A percentile compares a stretch with the other conserved stretches of the same genome.
These are phyloP conservation scores for Aphelenchoides avenae DNA, from an alignment of 1,140 invertebrate genomes.

Conservation along the genomic window DNA sequence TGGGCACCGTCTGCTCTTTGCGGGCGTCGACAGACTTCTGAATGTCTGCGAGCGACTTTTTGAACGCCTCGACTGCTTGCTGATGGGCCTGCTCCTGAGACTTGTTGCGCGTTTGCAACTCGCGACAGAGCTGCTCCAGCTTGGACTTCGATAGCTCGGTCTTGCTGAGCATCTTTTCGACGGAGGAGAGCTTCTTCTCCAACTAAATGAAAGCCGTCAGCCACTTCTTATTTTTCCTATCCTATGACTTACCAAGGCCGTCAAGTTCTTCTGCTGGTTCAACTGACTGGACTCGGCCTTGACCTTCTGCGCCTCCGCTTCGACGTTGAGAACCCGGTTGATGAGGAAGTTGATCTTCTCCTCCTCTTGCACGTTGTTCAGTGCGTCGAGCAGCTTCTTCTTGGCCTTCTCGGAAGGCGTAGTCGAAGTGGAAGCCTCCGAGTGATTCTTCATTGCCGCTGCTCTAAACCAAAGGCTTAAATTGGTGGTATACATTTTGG, in stretches of 20 bases:
- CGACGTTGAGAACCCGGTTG: conserved; percentile 26
- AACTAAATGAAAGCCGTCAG: conserved; percentile 14
- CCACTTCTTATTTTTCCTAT: conserved; percentile 5
- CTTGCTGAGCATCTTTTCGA: conserved; percentile 38
- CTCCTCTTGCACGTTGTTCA: conserved; percentile 16
- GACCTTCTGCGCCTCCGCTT: conserved; percentile 18
- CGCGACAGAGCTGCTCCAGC: conserved; percentile 42
- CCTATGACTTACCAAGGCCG: conserved; percentile 14
- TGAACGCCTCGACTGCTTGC: conserved; percentile 39
- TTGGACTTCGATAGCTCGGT: conserved; percentile 43
- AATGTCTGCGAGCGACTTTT: conserved; percentile 44
- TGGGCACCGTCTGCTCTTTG: conserved; percentile 34
- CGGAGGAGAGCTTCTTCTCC: conserved; percentile 35
- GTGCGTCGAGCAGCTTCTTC: conserved; percentile 16
- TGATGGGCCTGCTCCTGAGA: conserved; percentile 17
- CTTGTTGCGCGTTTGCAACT: conserved; percentile 17
- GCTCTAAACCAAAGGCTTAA: too few relatives aligned
- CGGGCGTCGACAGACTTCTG: conserved; percentile 35
- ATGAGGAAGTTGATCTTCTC: conserved; percentile 33
- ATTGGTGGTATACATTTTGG: too few relatives aligned
- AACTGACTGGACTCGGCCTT: conserved; percentile 14
- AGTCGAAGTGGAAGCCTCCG: too few relatives aligned
- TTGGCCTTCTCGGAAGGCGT: conserved; percentile 18
- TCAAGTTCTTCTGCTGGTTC: conserved; percentile 13
- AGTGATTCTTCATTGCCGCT: too few relatives aligned